phyloP scores from a whole-genome alignment of 2,888 invertebrate genomes.

The Drosophila fungiperda region DNA sequence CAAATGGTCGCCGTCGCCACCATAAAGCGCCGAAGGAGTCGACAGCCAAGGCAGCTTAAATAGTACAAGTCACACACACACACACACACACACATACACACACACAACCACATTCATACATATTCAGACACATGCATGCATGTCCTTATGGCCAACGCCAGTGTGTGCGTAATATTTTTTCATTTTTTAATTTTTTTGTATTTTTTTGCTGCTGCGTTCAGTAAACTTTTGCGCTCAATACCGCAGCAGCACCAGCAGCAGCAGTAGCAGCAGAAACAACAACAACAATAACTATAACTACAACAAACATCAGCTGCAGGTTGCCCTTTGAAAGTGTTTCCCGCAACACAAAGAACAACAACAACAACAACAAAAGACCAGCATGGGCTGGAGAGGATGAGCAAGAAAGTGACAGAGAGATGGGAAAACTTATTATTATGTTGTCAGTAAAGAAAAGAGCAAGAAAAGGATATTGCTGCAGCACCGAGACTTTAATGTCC shows the following conservation, averaged over 20 bases:
- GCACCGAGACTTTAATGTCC: slow-evolving; percentile 37
- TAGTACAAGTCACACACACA: slow-evolving; percentile 55
- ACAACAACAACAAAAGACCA: slow-evolving; percentile 24
- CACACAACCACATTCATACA: slow-evolving; percentile 1
- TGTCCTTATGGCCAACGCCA: slow-evolving; percentile 46
- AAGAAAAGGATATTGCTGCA: slow-evolving; percentile 22
- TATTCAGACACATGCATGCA: slow-evolving; percentile 12
- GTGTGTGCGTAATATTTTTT: slow-evolving; percentile 62
- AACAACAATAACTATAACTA: slow-evolving; percentile 28
- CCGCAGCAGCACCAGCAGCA: slow-evolving; percentile 51
- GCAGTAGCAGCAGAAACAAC: slow-evolving; percentile 30
- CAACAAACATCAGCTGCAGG: slow-evolving; percentile 65
- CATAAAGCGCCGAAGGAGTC: slow-evolving; percentile 69
- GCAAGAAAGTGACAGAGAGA: slow-evolving; percentile 4
- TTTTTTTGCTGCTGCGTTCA: slow-evolving; percentile 41
- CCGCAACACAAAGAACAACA: slow-evolving; percentile 55
- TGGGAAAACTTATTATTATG: slow-evolving; percentile 77
- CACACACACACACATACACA: slow-evolving; percentile 22
- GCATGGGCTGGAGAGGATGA: slow-evolving; percentile 15
- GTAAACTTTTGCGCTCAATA: slow-evolving; percentile 80
- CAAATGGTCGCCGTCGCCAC: slow-evolving; percentile 66
- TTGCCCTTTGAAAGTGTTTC: slow-evolving; percentile 72
- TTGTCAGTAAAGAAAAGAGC: slow-evolving; percentile 70
- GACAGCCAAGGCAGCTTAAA: slow-evolving; percentile 65
- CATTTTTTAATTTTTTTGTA: slow-evolving; percentile 19